Conservation (phyloP, 1,140 invertebrate genomes). For the Subanguina moxae region DNA sequence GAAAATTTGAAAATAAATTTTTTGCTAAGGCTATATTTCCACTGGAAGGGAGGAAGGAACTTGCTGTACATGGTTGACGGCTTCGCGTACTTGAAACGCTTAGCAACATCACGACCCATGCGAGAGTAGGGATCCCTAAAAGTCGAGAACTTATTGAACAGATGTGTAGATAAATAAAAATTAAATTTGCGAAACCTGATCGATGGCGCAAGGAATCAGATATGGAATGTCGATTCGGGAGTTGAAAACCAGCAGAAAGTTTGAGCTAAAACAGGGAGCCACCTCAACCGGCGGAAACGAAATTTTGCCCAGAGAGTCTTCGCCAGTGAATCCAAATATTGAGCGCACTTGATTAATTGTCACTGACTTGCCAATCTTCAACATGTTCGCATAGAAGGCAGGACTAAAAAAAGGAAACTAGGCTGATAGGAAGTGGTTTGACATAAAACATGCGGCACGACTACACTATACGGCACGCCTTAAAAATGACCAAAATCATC, state of each 20-base stretch:
- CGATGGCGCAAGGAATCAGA: constrained; percentile 95
- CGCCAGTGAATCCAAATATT: constrained; percentile 95
- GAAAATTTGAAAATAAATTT: no score
- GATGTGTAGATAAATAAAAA: no score
- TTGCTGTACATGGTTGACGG: constrained; percentile 85
- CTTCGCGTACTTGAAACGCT: constrained; percentile 78
- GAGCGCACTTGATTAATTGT: constrained; percentile 87
- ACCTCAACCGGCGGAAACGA: constrained; percentile 93
- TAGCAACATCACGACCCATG: constrained; percentile 94
- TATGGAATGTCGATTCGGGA: constrained; percentile 76
- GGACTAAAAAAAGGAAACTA: constrained; percentile 62
- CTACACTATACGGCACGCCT: constrained; percentile 80
- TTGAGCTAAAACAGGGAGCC: constrained; percentile 83
- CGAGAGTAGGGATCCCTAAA: constrained; percentile 91
- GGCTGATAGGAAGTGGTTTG: neutral
- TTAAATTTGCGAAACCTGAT: constrained; percentile 83
- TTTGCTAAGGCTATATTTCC: no score
- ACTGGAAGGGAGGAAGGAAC: constrained; percentile 85
- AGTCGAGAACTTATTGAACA: no score
- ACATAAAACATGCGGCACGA: constrained; percentile 72
- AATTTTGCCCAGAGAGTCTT: constrained; percentile 90
- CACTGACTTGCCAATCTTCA: constrained; percentile 83
- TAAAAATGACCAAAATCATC: no score
- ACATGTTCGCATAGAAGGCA: constrained; percentile 82
- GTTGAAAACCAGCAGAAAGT: constrained; percentile 90